phyloP scores from a whole-genome alignment of 1,140 invertebrate species.

The Grapholita molesta region DNA sequence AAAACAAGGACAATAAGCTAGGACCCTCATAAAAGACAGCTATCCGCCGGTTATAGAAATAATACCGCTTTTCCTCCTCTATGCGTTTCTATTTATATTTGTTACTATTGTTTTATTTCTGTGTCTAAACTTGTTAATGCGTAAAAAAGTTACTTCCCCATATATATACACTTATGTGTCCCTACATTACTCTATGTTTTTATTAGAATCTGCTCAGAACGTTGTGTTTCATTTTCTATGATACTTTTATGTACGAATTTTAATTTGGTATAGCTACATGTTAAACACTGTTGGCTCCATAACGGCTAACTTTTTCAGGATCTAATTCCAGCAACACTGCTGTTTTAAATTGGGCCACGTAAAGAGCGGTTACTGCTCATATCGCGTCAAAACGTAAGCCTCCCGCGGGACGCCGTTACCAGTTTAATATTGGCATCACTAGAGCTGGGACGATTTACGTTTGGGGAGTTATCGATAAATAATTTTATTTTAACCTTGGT shows the following conservation, averaged over 20 bases:
- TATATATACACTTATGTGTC: too few species aligned
- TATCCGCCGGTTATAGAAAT: too few species aligned
- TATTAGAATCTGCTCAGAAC: too few species aligned
- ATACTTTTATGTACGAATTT: neutral
- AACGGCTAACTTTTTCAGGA: neutral
- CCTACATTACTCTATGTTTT: too few species aligned
- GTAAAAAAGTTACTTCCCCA: too few species aligned
- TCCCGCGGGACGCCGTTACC: slow-evolving; percentile 12
- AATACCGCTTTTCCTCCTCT: too few species aligned
- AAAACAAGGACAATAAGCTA: too few species aligned
- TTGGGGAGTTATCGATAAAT: neutral
- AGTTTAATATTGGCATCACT: slow-evolving; percentile 1
- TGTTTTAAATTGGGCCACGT: neutral
- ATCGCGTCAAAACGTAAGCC: slow-evolving; percentile 6
- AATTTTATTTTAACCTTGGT: neutral
- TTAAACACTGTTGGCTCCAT: neutral
- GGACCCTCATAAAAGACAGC: too few species aligned
- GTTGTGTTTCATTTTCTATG: too few species aligned
- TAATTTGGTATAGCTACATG: neutral
- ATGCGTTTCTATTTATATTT: too few species aligned
- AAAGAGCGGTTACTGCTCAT: neutral
- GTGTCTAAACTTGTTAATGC: too few species aligned
- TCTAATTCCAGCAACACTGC: slow-evolving; percentile 1
- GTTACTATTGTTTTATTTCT: too few species aligned
- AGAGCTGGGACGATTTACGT: neutral